Conservation (phyloP, 2,797 vertebrate species). For the Xiphophorus birchmanni region DNA sequence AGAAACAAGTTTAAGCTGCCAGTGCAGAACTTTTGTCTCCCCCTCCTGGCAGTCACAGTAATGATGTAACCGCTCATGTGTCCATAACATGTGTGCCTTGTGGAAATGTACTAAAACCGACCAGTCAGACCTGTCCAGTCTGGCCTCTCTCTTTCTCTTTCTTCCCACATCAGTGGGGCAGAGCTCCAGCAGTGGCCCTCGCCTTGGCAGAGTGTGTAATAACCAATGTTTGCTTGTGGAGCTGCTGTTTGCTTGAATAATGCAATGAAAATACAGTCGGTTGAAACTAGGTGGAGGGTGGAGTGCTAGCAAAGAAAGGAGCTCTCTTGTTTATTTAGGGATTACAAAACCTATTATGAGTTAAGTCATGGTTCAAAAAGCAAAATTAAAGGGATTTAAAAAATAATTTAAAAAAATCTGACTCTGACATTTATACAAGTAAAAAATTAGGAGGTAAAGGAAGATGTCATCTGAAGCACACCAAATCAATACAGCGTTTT, state of each 20-base stretch:
- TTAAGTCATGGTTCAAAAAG: neutral
- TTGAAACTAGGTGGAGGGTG: neutral
- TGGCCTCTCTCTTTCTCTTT: neutral
- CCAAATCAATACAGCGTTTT: neutral
- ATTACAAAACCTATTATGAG: neutral
- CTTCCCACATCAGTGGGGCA: neutral
- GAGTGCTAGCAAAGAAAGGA: neutral
- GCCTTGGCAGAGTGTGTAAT: slow-evolving; percentile 4
- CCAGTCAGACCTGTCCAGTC: slow-evolving; percentile 3
- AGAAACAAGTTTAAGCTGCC: slow-evolving; percentile 7
- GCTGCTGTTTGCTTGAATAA: neutral
- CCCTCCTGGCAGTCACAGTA: slow-evolving; percentile 1
- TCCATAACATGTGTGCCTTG: neutral
- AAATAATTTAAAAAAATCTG: neutral
- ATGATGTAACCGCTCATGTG: slow-evolving; percentile 9
- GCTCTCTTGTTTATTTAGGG: neutral
- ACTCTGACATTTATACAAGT: neutral
- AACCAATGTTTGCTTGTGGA: slow-evolving; percentile 1
- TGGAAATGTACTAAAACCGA: slow-evolving; percentile 4
- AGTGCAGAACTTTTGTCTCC: slow-evolving; percentile 5
- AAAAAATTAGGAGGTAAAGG: neutral
- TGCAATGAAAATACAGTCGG: neutral
- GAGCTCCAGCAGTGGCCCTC: neutral
- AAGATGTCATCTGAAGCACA: neutral
- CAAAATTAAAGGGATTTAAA: neutral